Base-by-base conservation (phyloP, 2,797 vertebrate genomes). In the Onychomys leucogaster region DNA sequence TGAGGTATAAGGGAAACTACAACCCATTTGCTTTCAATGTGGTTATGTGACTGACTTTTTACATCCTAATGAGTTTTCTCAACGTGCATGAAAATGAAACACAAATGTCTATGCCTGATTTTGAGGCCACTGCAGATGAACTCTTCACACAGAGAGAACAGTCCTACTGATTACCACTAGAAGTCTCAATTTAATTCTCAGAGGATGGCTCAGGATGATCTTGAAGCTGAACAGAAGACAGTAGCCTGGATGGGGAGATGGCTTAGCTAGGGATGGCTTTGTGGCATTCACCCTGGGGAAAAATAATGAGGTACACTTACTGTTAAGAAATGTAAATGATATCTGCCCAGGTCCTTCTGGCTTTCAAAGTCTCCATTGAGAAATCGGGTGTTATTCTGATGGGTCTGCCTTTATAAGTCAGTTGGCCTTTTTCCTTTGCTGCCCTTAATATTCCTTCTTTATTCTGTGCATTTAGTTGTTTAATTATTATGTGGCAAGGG, bases 1-100 rank as follows among this genome's bases (percentile, higher is more conserved):
- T 37, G 88, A 96, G 90, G 91, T 96, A 91, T 29, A 61, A 87
- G 73, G 43, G 65, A 75, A n/a, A 46, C 81, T 87, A 67, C 76
- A 69, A 88, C 65, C 49, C 85, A 71, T 93, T 85, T 93, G 2
- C 76, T 95, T 73, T 93, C 57, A 93, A 43, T 27, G 84, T 82
- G 59, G 91, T 71, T 75, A 37, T 87, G 46, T 59, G 34, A 41
- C 4, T 55, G 59, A 46, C 34, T 85, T 94, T 95, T 82, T 61
- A 75, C 93, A 94, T 23, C 29, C 4, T 27, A 32, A 55, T 23
- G 75, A 57, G 43, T 90, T 93, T 94, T 90, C 67, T 96, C 81
- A 10, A 89, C 61, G 76, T 77, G 10, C 34, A 73, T 29, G 23
- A n/a, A 14, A 86, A 94, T 94, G 55, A 87, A 95, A 94, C 78